These are phyloP conservation scores for Trimorus sp. DNA, from an alignment of 2,888 invertebrate genomes.

Conservation along the genomic window DNA sequence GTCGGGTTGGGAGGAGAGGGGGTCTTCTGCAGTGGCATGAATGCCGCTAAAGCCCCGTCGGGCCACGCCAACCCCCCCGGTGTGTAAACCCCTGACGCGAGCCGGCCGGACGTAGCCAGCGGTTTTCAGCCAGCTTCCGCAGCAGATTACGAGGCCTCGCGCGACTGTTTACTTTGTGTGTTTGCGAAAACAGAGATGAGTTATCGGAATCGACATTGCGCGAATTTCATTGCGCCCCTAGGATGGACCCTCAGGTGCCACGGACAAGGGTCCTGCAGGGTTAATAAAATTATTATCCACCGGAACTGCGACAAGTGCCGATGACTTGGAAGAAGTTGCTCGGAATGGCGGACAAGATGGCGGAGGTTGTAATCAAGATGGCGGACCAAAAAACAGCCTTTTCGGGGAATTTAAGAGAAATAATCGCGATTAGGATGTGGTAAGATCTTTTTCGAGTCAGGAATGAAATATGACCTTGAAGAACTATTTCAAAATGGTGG, in stretches of 20 bases:
- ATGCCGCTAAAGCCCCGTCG: slow-evolving; percentile 75
- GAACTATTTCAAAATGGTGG: too few relatives aligned
- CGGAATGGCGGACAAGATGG: too few relatives aligned
- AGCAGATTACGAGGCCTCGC: slow-evolving; percentile 57
- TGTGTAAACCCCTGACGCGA: slow-evolving; percentile 76
- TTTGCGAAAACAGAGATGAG: slow-evolving; percentile 45
- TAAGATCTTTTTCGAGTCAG: too few relatives aligned
- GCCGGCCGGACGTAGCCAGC: slow-evolving; percentile 76
- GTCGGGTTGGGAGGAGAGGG: too few relatives aligned
- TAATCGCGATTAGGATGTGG: too few relatives aligned
- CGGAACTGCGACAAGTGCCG: neutral
- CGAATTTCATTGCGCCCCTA: slow-evolving; percentile 1
- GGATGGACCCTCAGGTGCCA: slow-evolving; percentile 9
- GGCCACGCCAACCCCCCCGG: slow-evolving; percentile 71
- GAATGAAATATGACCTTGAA: too few relatives aligned
- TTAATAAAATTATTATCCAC: slow-evolving; percentile 31
- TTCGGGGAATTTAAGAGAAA: too few relatives aligned
- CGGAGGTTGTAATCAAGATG: too few relatives aligned
- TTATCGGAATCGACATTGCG: slow-evolving; percentile 35
- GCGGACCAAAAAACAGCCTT: too few relatives aligned
- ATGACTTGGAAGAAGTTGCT: too few relatives aligned
- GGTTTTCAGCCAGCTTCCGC: slow-evolving; percentile 77
- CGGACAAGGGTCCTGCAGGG: neutral
- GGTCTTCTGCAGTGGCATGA: slow-evolving; percentile 81
- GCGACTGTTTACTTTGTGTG: slow-evolving; percentile 50